Conservation (phyloP, 1,140 invertebrate species). For the Mamestra configurata region DNA sequence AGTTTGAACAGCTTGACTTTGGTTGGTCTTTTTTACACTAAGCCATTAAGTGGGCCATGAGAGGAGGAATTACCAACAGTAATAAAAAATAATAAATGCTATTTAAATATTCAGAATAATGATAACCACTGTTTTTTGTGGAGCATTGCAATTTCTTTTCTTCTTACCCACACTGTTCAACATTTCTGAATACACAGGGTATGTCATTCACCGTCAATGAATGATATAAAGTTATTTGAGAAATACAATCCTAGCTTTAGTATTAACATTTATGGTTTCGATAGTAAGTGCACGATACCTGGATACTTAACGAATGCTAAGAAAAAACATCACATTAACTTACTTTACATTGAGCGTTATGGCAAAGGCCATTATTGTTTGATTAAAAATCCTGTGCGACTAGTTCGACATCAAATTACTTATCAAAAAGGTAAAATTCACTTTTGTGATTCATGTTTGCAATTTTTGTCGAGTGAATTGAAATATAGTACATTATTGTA, state of each 20-base stretch:
- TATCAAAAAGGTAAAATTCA: not conserved
- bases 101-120: not conserved
- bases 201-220: not conserved
- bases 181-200: not conserved
- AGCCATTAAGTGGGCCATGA: not conserved
- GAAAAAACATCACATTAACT: not conserved
- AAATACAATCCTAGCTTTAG: not conserved
- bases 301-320: not conserved
- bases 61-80: not conserved
- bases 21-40: too few species aligned
- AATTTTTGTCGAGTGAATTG: not conserved
- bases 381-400: not conserved
- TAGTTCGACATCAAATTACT: not conserved
- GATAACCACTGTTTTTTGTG: constrained; percentile 18
- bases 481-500: not conserved
- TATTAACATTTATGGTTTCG: not conserved
- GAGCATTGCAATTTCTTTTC: not conserved
- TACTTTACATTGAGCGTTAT: not conserved
- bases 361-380: constrained; percentile 8
- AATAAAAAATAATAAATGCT: constrained; percentile 9
- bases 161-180: not conserved
- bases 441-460: constrained; percentile 9
- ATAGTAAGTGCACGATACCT: not conserved
- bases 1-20: too few species aligned
- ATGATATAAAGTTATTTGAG: constrained; percentile 4